A percentile compares a stretch with the other conserved stretches of the same genome.
phyloP scores from a whole-genome alignment of 2,888 invertebrate genomes.

The Lissonota sp. region DNA sequence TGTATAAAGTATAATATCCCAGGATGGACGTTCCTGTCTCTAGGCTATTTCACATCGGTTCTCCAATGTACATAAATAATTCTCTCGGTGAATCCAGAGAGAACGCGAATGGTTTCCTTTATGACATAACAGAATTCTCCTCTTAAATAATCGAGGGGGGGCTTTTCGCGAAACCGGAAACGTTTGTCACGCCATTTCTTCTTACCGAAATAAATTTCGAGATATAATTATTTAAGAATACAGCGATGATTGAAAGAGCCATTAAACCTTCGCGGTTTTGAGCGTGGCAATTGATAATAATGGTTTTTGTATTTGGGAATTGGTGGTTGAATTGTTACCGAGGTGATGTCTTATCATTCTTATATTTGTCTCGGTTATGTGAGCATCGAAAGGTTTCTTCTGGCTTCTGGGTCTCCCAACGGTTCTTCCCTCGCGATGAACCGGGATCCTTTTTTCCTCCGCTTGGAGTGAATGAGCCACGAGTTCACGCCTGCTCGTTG shows the following conservation, averaged over 20 bases:
- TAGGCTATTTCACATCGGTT: constrained; percentile 35
- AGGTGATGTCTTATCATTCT: background rate
- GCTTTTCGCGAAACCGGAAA: constrained; percentile 54
- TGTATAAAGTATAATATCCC: constrained; percentile 27
- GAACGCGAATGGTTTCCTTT: constrained; percentile 43
- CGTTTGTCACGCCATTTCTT: constrained; percentile 13
- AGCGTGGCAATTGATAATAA: background rate
- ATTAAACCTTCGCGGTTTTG: constrained; percentile 10
- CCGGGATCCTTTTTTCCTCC: constrained; percentile 34
- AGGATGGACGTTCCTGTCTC: constrained; percentile 53
- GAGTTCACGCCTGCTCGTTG: constrained; percentile 55
- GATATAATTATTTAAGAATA: background rate
- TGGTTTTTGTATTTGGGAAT: background rate
- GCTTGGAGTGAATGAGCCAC: constrained; percentile 30
- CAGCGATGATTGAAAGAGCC: background rate
- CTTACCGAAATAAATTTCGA: background rate
- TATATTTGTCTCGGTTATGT: constrained; percentile 5
- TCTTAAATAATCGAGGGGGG: constrained; percentile 54
- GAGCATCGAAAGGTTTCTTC: background rate
- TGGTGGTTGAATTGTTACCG: background rate
- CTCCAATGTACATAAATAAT: constrained; percentile 45
- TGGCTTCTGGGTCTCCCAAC: constrained; percentile 52
- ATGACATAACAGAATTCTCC: constrained; percentile 55
- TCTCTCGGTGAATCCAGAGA: constrained; percentile 3
- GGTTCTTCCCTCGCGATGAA: constrained; percentile 55